phyloP scores from a whole-genome alignment of 30 jellyfish, hydroid and myxozoan species.

The Nemopilema nomurai region DNA sequence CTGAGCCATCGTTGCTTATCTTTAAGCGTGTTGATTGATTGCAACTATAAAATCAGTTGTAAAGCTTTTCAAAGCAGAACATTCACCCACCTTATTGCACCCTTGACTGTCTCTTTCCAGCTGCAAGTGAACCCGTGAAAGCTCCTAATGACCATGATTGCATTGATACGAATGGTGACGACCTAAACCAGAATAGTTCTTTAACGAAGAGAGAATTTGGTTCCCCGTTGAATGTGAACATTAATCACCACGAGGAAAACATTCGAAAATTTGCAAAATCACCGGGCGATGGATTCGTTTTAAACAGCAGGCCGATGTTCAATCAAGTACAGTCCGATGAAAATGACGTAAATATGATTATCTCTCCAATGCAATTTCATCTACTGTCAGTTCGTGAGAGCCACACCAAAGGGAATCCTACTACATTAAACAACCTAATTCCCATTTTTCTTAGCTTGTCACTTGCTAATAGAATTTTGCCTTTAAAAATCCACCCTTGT shows the following conservation, averaged over 20 bases:
- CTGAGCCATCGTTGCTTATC: too few species aligned
- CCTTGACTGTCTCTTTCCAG: background rate
- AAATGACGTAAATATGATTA: background rate
- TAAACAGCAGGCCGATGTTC: slow-evolving; percentile 66
- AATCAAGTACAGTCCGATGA: background rate
- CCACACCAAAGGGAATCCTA: too few species aligned
- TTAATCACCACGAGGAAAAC: slow-evolving; percentile 34
- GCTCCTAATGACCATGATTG: background rate
- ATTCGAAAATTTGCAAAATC: slow-evolving; percentile 27
- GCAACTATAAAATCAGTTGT: too few species aligned
- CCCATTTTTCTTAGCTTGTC: too few species aligned
- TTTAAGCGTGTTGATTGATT: too few species aligned
- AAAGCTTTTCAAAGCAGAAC: too few species aligned
- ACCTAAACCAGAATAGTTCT: background rate
- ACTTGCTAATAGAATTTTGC: too few species aligned
- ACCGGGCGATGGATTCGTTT: slow-evolving; percentile 61
- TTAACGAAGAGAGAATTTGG: background rate
- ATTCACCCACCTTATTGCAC: too few species aligned
- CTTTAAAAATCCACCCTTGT: too few species aligned
- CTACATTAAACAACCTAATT: too few species aligned
- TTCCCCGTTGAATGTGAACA: slow-evolving; percentile 32
- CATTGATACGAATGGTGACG: background rate
- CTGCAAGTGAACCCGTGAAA: background rate
- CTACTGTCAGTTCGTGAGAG: too few species aligned
- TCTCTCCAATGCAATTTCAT: too few species aligned